Evolutionary conservation across 30 jellyfish, hydroid and myxozoan species (phyloP).

Genomic region (Aurelia sp.): DNA sequence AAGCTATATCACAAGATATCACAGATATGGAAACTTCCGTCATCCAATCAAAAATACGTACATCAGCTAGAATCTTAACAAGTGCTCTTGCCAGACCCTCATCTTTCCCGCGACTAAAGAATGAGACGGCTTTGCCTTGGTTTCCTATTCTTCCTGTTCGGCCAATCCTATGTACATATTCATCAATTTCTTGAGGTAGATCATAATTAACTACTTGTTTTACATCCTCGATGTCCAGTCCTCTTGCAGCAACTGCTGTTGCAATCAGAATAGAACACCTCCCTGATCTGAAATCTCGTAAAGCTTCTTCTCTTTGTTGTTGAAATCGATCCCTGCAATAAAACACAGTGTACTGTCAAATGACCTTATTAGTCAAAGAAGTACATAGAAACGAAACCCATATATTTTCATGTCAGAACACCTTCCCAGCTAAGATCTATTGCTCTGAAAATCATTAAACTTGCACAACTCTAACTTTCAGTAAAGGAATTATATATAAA

Average conservation of each 20-base stretch:
- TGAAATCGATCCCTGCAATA: slow-evolving; percentile 95
- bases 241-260: slow-evolving; percentile 99
- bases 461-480: too few relatives aligned
- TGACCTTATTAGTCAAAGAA: too few relatives aligned
- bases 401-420: too few relatives aligned
- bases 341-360: background rate
- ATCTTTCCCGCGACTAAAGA: slow-evolving; percentile 92
- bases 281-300: slow-evolving; percentile 90
- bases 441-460: too few relatives aligned
- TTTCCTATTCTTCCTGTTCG: slow-evolving; percentile 99
- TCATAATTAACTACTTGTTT: slow-evolving; percentile 96
- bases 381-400: too few relatives aligned
- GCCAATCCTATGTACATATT: slow-evolving; percentile 98
- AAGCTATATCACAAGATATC: too few relatives aligned
- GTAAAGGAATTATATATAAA: too few relatives aligned
- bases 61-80: slow-evolving; percentile 95
- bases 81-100: slow-evolving; percentile 90
- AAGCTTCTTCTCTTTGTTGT: slow-evolving; percentile 99
- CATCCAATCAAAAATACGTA: slow-evolving; percentile 23
- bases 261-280: slow-evolving; percentile 93
- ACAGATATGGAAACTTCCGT: too few relatives aligned
- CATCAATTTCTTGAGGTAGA: slow-evolving; percentile 95
- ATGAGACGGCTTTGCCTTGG: slow-evolving; percentile 93
- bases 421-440: too few relatives aligned
- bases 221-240: slow-evolving; percentile 97